Evolutionary conservation across 2,113 vertebrate species (phyloP).

Genomic region (Sterrhoptilus dennistouni): DNA sequence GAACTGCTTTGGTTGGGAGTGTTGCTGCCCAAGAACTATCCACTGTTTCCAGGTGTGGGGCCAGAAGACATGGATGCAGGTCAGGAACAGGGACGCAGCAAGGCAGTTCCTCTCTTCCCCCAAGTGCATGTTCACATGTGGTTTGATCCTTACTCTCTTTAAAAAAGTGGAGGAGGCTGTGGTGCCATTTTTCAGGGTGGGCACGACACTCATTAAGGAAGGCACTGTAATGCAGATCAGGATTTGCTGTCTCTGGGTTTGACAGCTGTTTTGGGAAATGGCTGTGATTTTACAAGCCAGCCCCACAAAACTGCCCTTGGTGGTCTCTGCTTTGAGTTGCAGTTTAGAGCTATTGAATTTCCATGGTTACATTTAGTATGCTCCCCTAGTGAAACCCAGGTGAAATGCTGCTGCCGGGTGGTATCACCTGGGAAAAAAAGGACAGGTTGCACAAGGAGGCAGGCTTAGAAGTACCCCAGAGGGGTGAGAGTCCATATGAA

Average conservation of each 20-base stretch:
- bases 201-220: accelerated
- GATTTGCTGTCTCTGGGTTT: neutral
- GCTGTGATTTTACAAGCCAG: constrained; percentile 23
- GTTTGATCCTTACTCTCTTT: neutral
- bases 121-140: accelerated
- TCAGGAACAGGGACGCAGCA: neutral
- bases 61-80: neutral
- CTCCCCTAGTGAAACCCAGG: neutral
- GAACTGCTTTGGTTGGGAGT: accelerated
- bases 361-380: neutral
- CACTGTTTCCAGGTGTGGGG: neutral
- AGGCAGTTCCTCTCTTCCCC: neutral
- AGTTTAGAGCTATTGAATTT: constrained; percentile 6
- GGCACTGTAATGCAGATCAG: neutral
- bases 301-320: neutral
- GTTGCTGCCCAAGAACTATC: neutral
- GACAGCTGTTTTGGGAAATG: neutral
- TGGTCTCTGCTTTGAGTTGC: neutral
- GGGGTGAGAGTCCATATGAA: neutral
- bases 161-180: neutral
- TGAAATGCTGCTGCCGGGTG: neutral
- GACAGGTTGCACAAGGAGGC: neutral
- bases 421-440: neutral
- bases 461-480: neutral
- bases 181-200: neutral